These are phyloP conservation scores for Eupithecia exiguata DNA, from an alignment of 2,888 invertebrate genomes.

Conservation along the genomic window DNA sequence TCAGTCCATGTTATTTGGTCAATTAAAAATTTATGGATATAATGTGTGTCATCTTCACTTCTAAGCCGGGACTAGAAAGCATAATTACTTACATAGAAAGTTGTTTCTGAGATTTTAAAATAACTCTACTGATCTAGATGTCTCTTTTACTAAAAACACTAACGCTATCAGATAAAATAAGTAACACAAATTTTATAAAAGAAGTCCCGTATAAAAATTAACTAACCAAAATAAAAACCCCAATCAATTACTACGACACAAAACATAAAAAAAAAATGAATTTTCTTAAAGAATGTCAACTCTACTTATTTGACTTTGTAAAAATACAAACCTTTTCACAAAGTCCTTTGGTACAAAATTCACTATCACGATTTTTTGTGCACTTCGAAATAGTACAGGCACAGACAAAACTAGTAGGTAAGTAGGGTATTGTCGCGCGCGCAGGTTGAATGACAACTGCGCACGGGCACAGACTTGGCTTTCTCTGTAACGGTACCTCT, in stretches of 20 bases:
- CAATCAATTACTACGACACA: too few relatives aligned
- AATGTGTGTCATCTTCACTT: background rate
- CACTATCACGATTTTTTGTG: conserved; percentile 6
- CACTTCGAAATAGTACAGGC: background rate
- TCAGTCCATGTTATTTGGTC: background rate
- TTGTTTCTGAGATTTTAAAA: conserved; percentile 16
- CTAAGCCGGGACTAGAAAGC: conserved; percentile 24
- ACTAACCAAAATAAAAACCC: background rate
- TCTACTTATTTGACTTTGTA: too few relatives aligned
- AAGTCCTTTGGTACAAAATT: conserved; percentile 13
- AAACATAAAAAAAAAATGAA: background rate
- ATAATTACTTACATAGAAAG: conserved; percentile 42
- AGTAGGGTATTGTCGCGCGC: conserved; percentile 39
- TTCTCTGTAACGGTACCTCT: conserved; percentile 75
- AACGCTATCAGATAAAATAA: background rate
- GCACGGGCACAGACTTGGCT: conserved; percentile 60
- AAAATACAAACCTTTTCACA: conserved; percentile 27
- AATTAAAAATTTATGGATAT: background rate
- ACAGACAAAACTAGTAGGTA: conserved; percentile 10
- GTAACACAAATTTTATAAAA: too few relatives aligned
- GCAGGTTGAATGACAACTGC: conserved; percentile 44
- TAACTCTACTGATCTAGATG: background rate
- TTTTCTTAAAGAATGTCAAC: background rate
- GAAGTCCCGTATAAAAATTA: background rate
- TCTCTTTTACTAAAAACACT: background rate